Evolutionary conservation across 2,797 vertebrate species (phyloP).

Genomic region (Sardinella longiceps): DNA sequence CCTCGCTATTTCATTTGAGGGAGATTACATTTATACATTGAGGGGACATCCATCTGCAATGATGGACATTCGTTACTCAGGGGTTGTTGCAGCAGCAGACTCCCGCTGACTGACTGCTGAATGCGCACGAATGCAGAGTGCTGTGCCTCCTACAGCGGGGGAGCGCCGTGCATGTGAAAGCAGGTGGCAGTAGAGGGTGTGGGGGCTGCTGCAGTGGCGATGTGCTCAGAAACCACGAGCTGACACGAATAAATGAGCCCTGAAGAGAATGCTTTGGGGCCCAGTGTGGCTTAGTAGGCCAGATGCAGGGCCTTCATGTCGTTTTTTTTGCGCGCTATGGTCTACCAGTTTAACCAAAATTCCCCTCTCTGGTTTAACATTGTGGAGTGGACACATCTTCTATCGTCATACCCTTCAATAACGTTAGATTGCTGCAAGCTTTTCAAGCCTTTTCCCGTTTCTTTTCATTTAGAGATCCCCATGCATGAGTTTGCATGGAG

Average conservation of each 20-base stretch:
- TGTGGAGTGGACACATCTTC: not conserved
- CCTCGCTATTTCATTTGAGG: not conserved
- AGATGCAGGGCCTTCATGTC: not conserved
- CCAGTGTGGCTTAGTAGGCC: not conserved
- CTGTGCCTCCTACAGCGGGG: slow-evolving; percentile 60
- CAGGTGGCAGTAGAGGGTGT: slow-evolving; percentile 72
- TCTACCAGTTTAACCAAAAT: not conserved
- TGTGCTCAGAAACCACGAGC: slow-evolving; percentile 82
- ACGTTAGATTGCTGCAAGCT: not conserved
- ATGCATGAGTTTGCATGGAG: not conserved
- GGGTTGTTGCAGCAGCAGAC: slow-evolving; percentile 29
- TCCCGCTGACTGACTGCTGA: slow-evolving; percentile 32
- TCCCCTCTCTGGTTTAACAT: no score
- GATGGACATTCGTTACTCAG: slow-evolving; percentile 8
- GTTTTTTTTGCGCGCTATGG: not conserved
- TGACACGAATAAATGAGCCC: slow-evolving; percentile 67
- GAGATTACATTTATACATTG: not conserved
- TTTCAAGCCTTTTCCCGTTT: not conserved
- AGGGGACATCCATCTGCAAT: not conserved
- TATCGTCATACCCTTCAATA: no score
- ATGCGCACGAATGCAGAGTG: slow-evolving; percentile 56
- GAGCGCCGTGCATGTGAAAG: slow-evolving; percentile 79
- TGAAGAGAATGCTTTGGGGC: slow-evolving; percentile 51
- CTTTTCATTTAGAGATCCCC: not conserved
- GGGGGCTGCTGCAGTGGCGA: slow-evolving; percentile 83